Conservation (phyloP, 2,113 vertebrate species). For the Eubucco bourcierii region DNA sequence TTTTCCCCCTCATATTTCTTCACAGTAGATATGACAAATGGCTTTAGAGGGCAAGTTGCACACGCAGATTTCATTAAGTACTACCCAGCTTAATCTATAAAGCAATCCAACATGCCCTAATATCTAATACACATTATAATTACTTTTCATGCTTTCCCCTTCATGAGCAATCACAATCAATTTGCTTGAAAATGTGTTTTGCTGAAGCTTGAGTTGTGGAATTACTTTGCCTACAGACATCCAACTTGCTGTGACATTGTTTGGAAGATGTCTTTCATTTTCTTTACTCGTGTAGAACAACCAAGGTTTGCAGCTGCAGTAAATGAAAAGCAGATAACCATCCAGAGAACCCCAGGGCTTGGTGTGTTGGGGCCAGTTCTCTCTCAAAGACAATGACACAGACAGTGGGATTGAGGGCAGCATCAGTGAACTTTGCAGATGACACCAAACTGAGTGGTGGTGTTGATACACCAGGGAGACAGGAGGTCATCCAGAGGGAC, state of each 20-base stretch:
- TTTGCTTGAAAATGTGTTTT: slow-evolving; percentile 56
- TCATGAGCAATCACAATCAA: slow-evolving; percentile 57
- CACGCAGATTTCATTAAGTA: background rate
- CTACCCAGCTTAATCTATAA: slow-evolving; percentile 42
- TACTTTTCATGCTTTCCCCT: slow-evolving; percentile 38
- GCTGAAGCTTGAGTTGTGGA: background rate
- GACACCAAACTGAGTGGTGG: no score
- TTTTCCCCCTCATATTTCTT: background rate
- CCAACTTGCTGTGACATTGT: slow-evolving; percentile 18
- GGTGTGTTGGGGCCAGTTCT: no score
- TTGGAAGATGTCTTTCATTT: slow-evolving; percentile 14
- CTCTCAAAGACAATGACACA: no score
- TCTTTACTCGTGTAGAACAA: slow-evolving; percentile 5
- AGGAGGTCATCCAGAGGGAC: no score
- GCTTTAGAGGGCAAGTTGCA: background rate
- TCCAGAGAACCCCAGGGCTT: background rate
- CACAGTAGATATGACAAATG: background rate
- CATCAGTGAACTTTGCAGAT: no score
- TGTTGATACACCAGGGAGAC: no score
- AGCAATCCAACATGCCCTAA: slow-evolving; percentile 46
- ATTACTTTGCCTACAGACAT: slow-evolving; percentile 40
- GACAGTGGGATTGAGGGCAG: no score
- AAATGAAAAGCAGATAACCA: background rate
- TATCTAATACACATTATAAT: slow-evolving; percentile 53
- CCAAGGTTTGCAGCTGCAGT: background rate